Conservation (phyloP, 2,797 vertebrate genomes). For the Phrynocephalus vlangalii region DNA sequence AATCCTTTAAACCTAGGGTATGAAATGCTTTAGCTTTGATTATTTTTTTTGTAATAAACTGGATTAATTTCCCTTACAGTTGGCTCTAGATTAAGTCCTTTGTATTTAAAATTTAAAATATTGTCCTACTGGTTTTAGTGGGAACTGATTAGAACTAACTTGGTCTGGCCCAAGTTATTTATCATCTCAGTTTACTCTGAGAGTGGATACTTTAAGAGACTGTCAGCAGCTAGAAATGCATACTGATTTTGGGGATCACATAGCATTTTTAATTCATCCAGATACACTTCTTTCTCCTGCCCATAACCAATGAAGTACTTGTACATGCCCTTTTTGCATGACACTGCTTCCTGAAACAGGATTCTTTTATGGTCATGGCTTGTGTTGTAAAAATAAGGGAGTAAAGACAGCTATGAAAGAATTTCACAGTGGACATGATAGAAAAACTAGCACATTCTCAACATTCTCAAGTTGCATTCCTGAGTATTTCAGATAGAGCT, state of each 20-base stretch:
- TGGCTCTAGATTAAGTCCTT: neutral
- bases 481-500: neutral
- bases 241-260: neutral
- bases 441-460: neutral
- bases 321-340: neutral
- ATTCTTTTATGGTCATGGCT: neutral
- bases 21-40: constrained; percentile 1
- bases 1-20: neutral
- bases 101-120: neutral
- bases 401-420: neutral
- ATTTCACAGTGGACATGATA: neutral
- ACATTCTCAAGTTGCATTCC: neutral
- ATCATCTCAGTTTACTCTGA: neutral
- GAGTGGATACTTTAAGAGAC: neutral
- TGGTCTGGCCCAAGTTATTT: neutral
- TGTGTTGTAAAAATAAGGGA: neutral
- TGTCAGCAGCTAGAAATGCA: too few species aligned
- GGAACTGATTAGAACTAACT: neutral
- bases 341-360: neutral
- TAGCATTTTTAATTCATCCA: neutral
- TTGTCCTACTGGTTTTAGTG: neutral
- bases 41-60: neutral
- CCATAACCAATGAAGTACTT: neutral
- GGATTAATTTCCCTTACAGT: neutral
- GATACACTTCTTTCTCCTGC: neutral